Base-by-base conservation (phyloP, 2,797 vertebrate species). In the Sparus aurata region DNA sequence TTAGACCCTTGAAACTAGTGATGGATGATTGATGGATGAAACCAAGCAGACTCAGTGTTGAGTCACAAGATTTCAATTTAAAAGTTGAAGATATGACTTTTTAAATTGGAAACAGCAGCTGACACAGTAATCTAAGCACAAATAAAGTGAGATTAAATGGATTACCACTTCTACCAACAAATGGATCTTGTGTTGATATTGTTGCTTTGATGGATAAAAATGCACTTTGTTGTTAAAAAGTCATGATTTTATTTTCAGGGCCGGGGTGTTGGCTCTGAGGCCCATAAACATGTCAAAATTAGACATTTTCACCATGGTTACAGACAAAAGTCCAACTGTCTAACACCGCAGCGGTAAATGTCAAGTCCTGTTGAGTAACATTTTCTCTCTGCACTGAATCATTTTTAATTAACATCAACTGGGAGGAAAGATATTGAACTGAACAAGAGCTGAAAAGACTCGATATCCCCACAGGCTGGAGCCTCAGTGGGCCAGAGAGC, bases 241-340 rank as follows among this genome's bases (percentile, higher is more conserved):
- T 17, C 13, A 16, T 41, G 20, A 8, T 59, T 71, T 53, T 64
- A 77, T 70, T 77, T 22, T 22, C 16, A 18, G 20, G 25, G 5
- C 22, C 27, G 2, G 47, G 38, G 34, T 2, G 4, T 41, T 53
- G 22, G 16, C 59, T 80, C 2, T 41, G 20, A 47, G 60, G 52
- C 17, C 22, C 16, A 60, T 11, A 34, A 15, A 68, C 54, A 50
- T 13, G 1, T 64, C n/a, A 57, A 55, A 78, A 54, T 78, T 3
- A 64, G 3, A 79, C 34, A 64, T 73, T 81, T 72, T 11, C 69
- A 58, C 20, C 49, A 34, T 17, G n/a, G 27, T 53, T 54, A 45
- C 57, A 75, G 63, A 67, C 46, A 82, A 57, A 63, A 50, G 57
- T 71, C 20, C n/a, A n/a, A 43, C 30, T 75, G 16, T 46, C 20